Base-by-base conservation (phyloP, 2,797 vertebrate species). In the Myotis findleyi region DNA sequence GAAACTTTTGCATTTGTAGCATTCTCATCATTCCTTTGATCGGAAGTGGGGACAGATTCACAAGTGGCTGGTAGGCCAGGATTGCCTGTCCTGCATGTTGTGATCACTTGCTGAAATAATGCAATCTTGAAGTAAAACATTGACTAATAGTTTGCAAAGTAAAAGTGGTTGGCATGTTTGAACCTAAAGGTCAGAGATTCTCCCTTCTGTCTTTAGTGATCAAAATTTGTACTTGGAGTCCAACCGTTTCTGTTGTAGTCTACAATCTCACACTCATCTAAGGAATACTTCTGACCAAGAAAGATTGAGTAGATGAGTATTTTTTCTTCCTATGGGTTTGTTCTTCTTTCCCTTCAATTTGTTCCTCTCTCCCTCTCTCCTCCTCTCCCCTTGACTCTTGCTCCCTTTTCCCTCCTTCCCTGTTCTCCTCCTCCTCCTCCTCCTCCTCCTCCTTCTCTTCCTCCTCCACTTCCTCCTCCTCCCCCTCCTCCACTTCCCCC, bases 11-110 rank as follows among this genome's bases (percentile, higher is more conserved):
- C 69, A 53, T 96, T 97, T 98, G 80, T 98, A 99, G 99, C 98
- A 98, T 96, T 99, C 98, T 98, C 99, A 99, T 97, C 99, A 97
- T 98, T 99, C 98, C 33, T 99, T 99, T 97, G 99, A 98, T 98
- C 99, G 98, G 98, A 99, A 99, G 98, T 99, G 99, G 99, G 99
- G 99, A 98, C 99, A 99, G 98, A 99, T 99, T 98, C 99, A 99
- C 95, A 99, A 99, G 98, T 99, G 99, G 99, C 99, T 99, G 99
- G 99, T 99, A 99, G 99, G 99, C 97, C 71, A 97, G 97, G 94
- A 97, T 82, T 93, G 95, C 87, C 91, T 97, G 97, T 96, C 97
- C 59, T 98, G 98, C 98, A 98, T 98, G 98, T 44, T 96, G 94
- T 97, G 98, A 97, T 88, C 57, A 79, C 89, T 97, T 80, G 66